Evolutionary conservation across 2,797 vertebrate species (phyloP), one percentile per base, ranked within the genome.

Genomic region (Crypturellus tataupa): DNA sequence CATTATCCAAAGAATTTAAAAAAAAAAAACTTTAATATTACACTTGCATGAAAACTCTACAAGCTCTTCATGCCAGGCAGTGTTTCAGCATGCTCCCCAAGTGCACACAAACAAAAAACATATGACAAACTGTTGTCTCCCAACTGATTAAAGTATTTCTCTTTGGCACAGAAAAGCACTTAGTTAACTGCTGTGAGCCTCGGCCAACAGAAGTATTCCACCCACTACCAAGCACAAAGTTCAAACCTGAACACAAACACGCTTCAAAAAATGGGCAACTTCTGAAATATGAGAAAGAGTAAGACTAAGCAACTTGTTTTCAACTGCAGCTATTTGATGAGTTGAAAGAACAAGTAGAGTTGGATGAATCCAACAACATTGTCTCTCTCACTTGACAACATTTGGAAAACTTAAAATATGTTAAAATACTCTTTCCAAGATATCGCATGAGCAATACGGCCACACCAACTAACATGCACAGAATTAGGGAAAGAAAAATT

Each of bases 51-150:
- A 94, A 96, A 96, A 91, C 64, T 91, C 83, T 90, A 89, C 90
- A 84, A 91, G 84, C 44, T 82, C 47, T 92, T 92, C 91, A 94
- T 93, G 86, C 88, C 93, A 96, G 81, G 95, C 94, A 96, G 73
- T 63, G 89, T 95, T 96, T 97, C 95, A 88, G 87, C 65, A 95
- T 82, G 88, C 73, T 96, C 82, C 87, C 96, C 63, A 75, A 96
- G 94, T 73, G 90, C 63, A 96, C 70, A 91, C 96, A 97, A 96
- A 97, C 94, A 97, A 92, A 97, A 95, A 97, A 94, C 94, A 95
- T 69, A 94, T 96, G 83, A 97, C 83, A 96, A 97, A 96, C 83
- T 93, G 94, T 92, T 92, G 76, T 96, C 92, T 97, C 93, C 76
- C 80, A 90, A 94, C 65, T 95, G 94, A 97, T 96, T 97, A 95